Evolutionary conservation across 2,797 vertebrate species (phyloP), one percentile per base, ranked within the genome.

Genomic region (Pitangus sulphuratus): DNA sequence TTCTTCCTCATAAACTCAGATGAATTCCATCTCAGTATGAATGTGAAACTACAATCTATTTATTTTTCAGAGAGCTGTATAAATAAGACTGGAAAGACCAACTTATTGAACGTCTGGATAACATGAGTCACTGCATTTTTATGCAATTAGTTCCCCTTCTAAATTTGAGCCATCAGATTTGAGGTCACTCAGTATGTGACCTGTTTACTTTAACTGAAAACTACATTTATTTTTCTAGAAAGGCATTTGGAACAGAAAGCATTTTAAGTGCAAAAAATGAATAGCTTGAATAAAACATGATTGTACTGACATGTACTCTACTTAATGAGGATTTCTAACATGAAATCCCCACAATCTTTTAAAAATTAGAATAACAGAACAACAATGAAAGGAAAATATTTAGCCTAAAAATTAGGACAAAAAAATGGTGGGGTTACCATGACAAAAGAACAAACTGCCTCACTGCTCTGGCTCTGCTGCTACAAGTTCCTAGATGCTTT

Each of bases 161-260:
- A 89, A 89, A 90, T 95, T 70, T 94, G 79, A 92, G 83, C 83
- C 80, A 66, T 62, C 56, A 64, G 85, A 79, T 83, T 84, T 87
- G 69, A 90, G 93, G 91, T 84, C 77, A 82, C 60, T 86, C 66
- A 62, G 44, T 66, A 81, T 56, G 61, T 15, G 65, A 94, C 77
- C 94, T 91, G 90, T 84, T 95, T 94, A 87, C 76, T 96, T 93
- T 74, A 89, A 83, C 80, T 40, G 60, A 91, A 96, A 95, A 88
- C 33, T 54, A 77, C 74, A 71, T 72, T 84, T 84, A 68, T 77
- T 94, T 95, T 86, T 89, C 84, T 88, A 53, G 84, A 89, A 84
- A 89, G 25, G 71, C 53, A 69, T 74, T 90, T 86, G 76, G 51
- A 95, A 93, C 39, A 90, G 56, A 92, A 84, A 90, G 60, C 48